Conservation (phyloP, 1,140 invertebrate genomes). For the Glomeris maerens region DNA sequence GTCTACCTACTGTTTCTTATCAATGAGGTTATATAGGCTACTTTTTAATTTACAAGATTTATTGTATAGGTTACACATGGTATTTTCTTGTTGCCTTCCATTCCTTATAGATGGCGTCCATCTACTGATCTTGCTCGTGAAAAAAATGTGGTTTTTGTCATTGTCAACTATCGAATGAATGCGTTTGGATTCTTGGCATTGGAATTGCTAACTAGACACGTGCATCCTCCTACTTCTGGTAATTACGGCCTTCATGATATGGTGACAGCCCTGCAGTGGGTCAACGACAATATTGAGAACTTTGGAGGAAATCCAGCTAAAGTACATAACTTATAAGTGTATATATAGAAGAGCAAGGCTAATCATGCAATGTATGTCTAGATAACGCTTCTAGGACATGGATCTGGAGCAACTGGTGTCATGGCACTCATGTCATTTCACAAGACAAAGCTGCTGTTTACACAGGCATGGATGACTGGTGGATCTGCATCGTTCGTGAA, state of each 20-base stretch:
- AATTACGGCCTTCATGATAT: constrained; percentile 75
- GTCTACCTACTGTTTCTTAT: no score
- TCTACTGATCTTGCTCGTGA: constrained; percentile 48
- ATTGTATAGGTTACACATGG: not conserved
- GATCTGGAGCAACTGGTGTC: constrained; percentile 60
- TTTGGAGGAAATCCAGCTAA: constrained; percentile 57
- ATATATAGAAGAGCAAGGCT: not conserved
- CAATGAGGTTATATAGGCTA: no score
- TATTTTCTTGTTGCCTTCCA: not conserved
- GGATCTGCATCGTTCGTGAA: constrained; percentile 32
- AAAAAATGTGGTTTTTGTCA: constrained; percentile 64
- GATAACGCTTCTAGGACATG: constrained; percentile 64
- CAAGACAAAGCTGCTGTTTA: constrained; percentile 40
- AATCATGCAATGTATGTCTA: constrained; percentile 20
- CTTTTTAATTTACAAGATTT: constrained; percentile 1
- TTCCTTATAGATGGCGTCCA: constrained; percentile 14
- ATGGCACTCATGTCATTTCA: constrained; percentile 45
- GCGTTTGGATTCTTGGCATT: constrained; percentile 45
- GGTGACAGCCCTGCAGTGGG: constrained; percentile 58
- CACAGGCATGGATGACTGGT: constrained; percentile 55
- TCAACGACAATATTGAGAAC: constrained; percentile 57
- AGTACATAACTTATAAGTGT: constrained; percentile 8
- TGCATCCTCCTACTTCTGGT: constrained; percentile 58
- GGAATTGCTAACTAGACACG: constrained; percentile 47
- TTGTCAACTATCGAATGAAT: constrained; percentile 50